Evolutionary conservation across 1,140 invertebrate species (phyloP).

Genomic region (Zaprionus nigranus): DNA sequence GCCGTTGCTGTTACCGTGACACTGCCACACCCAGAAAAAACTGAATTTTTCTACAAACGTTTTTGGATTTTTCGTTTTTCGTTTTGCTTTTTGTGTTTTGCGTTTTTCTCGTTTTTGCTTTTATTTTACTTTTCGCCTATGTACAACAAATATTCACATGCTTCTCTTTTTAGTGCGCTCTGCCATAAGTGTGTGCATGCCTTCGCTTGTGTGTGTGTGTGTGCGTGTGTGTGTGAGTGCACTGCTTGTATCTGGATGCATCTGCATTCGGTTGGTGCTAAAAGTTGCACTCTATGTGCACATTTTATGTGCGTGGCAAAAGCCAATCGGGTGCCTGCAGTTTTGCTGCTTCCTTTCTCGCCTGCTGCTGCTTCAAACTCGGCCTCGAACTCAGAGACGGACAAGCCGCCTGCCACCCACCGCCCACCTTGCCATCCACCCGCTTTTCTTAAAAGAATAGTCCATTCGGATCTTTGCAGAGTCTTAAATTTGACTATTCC

Average conservation of each 20-base stretch:
- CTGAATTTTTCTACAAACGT: slow-evolving; percentile 77
- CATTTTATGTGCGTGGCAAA: slow-evolving; percentile 82
- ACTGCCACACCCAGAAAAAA: slow-evolving; percentile 82
- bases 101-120: slow-evolving; percentile 36
- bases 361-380: background rate
- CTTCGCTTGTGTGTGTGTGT: slow-evolving; percentile 13
- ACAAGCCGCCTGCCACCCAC: slow-evolving; percentile 2
- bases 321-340: slow-evolving; percentile 78
- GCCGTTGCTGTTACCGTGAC: slow-evolving; percentile 8
- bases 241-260: slow-evolving; percentile 55
- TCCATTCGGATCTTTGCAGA: background rate
- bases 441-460: slow-evolving; percentile 20
- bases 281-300: slow-evolving; percentile 84
- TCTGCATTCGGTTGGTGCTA: slow-evolving; percentile 84
- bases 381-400: slow-evolving; percentile 30
- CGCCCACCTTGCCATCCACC: background rate
- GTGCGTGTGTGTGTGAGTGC: slow-evolving; percentile 5
- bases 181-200: slow-evolving; percentile 22
- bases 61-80: slow-evolving; percentile 60
- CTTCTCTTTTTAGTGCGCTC: slow-evolving; percentile 59
- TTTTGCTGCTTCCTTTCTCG: slow-evolving; percentile 62
- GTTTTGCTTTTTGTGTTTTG: slow-evolving; percentile 42
- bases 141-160: slow-evolving; percentile 79
- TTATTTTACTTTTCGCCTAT: slow-evolving; percentile 60
- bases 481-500: background rate